Base-by-base conservation (phyloP, 2,113 vertebrate genomes). In the Charadrius vociferus region DNA sequence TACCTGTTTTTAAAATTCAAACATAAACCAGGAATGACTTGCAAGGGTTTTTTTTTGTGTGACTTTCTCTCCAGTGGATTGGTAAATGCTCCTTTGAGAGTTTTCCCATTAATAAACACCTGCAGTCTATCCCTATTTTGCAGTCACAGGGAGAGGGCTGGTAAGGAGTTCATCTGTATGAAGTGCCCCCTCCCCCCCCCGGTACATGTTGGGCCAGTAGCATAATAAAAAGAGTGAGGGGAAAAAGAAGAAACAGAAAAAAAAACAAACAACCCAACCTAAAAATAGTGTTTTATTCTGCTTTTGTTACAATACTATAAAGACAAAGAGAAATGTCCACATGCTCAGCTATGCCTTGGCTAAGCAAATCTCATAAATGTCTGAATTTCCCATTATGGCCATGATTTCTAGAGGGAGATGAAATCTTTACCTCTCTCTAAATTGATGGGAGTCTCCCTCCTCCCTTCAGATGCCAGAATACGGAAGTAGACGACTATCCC, bases 351-450 rank as follows among this genome's bases (percentile, higher is more conserved):
- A n/a, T 68, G 52, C 74, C 59, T 90, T 82, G 68, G 75, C 88
- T 77, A 58, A 94, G 87, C 45, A 96, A 93, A 83, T 73, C 95
- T 72, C 87, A 94, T 94, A 95, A 95, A 93, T 70, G 93, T 95
- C 96, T 86, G 63, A 73, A 81, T 94, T 95, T 93, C 81, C 85
- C 85, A 86, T 93, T 90, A 92, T 8, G 81, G 34, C 29, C 49
- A 47, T 86, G 92, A 96, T 96, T 94, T 96, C 94, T 96, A 73
- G 90, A 80, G 81, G 90, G 95, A 96, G 90, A 95, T 91, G 83
- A 95, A 96, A 93, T 97, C 90, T 96, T 96, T 96, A 72, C 95
- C 73, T 90, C 87, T 77, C 88, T 97, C 71, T 92, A 90, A 95
- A 96, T 88, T 96, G 95, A 96, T 92, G 92, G 74, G 93, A 94